Evolutionary conservation across 64 coral and sea anemone species (phyloP).

Genomic region (Trachythela sp.): DNA sequence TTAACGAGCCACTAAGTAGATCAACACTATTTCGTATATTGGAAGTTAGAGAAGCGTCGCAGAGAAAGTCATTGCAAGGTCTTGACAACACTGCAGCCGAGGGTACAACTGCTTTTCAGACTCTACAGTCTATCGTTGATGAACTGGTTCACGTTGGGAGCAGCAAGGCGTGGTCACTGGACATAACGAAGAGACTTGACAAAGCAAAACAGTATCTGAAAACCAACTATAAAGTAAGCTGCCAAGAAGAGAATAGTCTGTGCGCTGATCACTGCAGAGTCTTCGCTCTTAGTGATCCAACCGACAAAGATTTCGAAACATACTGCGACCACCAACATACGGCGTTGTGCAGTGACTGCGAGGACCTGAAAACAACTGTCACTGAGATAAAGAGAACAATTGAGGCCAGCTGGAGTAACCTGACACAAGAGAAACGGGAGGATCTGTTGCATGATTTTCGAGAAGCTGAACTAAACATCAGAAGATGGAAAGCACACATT

Average conservation of each 20-base stretch:
- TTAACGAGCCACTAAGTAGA: no score
- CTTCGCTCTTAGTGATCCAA: slow-evolving; percentile 34
- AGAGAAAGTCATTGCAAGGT: no score
- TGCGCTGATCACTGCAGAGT: slow-evolving; percentile 22
- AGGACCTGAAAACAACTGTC: slow-evolving; percentile 1
- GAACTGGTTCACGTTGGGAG: not conserved
- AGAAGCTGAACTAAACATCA: slow-evolving; percentile 2
- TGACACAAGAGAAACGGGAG: slow-evolving; percentile 15
- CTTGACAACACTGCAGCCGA: no score
- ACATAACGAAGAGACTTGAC: no score
- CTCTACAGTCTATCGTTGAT: no score
- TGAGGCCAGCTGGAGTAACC: not conserved
- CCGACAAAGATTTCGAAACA: slow-evolving; percentile 6
- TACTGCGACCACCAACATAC: not conserved
- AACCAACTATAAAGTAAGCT: no score
- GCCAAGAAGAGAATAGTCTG: no score
- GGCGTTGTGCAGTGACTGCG: not conserved
- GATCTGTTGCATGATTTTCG: slow-evolving; percentile 19
- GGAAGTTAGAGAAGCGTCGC: no score
- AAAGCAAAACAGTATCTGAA: no score
- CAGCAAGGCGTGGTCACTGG: no score
- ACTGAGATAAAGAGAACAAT: not conserved
- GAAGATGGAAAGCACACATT: slow-evolving; percentile 31
- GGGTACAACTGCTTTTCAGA: no score
- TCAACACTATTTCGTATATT: no score